Base-by-base conservation (phyloP, 2,888 invertebrate genomes). In the Thymelicus lineola region DNA sequence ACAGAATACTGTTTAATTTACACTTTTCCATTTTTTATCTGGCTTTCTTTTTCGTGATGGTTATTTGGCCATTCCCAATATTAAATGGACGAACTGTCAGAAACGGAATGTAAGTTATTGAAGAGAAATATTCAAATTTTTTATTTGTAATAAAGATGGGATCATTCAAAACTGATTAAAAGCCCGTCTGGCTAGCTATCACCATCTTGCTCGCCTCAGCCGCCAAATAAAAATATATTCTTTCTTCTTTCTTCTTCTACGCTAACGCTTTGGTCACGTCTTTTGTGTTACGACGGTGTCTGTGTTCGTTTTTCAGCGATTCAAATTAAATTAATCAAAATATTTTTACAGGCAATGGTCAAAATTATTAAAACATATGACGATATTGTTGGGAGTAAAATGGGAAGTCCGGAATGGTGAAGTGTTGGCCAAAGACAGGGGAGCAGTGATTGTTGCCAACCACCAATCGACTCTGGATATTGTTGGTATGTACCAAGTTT, bases 391-490 rank as follows among this genome's bases (percentile, higher is more conserved):
- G 65, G 91, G 92, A 48, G 81, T 95, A 66, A 84, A 91, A 80
- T 94, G 94, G 90, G 89, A 93, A 66, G 79, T 95, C 35, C 85
- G 94, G 38, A 89, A 93, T 65, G 84, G 79, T 10, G 88, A 94
- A 67, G 84, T 94, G 66, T 76, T 95, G 55, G 75, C 87, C 0
- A 88, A 91, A 72, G 93, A 95, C 68, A 83, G 91, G 58, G 94
- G 95, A 0, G 94, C 91, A 64, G 90, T 96, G 61, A 85, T 96
- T 42, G 93, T 96, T 6, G 91, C 94, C 14, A 96, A 96, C 84
- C 96, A 96, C 83, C 96, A 96, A 80, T 95, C 94, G 66, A 90
- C 94, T 7, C 81, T 96, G 42, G 96, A 96, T 81, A 86, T 95
- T 72, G 84, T 96, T 71, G 95, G 96, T 95, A 89, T 82, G 79